Evolutionary conservation across 30 jellyfish, hydroid and myxozoan species (phyloP).

Genomic region (Nemopilema nomurai): DNA sequence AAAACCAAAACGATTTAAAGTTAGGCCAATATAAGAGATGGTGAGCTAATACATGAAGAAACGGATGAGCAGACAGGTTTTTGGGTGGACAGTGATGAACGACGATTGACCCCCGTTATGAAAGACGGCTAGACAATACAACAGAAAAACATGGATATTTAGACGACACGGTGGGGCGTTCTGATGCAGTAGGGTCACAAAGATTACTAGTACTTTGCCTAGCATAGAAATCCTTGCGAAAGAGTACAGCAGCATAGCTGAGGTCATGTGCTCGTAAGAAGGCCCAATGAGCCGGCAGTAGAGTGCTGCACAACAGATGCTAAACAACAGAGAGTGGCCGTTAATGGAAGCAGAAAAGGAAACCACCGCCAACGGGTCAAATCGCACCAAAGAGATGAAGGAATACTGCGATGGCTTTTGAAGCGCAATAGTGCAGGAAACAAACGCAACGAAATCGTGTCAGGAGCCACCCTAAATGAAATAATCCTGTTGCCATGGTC

Average conservation of each 20-base stretch:
- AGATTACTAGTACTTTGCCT: neutral
- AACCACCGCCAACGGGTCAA: neutral
- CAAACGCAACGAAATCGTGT: no score
- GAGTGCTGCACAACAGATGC: neutral
- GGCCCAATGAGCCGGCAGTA: neutral
- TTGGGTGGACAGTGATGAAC: neutral
- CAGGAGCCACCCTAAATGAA: no score
- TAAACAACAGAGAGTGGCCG: neutral
- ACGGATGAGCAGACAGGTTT: no score
- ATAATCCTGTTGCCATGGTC: no score
- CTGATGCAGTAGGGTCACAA: neutral
- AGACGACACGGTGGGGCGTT: neutral
- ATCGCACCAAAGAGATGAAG: no score
- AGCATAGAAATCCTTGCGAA: neutral
- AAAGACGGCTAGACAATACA: neutral
- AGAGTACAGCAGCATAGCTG: neutral
- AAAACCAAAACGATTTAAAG: no score
- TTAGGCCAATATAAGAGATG: no score
- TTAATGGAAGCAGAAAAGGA: neutral
- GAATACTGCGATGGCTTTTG: no score
- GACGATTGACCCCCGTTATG: neutral
- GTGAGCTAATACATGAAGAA: no score
- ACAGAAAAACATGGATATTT: neutral
- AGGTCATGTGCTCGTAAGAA: neutral
- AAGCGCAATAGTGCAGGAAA: no score